These are phyloP conservation scores for Agrochola circellaris DNA, from an alignment of 2,888 invertebrate genomes.

Conservation along the genomic window DNA sequence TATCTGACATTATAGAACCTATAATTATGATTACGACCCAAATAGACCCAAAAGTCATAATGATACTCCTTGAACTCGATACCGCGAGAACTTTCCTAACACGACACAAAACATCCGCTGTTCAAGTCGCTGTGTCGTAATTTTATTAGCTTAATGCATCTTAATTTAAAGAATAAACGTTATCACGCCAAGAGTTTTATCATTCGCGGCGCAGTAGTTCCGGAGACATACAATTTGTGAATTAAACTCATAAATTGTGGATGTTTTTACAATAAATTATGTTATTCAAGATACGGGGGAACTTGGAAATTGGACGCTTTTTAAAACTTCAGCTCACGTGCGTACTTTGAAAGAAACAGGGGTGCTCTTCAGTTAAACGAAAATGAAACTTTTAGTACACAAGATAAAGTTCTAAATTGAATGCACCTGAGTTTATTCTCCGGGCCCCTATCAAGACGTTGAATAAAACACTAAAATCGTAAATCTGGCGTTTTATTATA, in stretches of 20 bases:
- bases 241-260: constrained; percentile 60
- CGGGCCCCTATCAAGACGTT: constrained; percentile 53
- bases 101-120: neutral
- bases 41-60: neutral
- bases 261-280: constrained; percentile 64
- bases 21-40: neutral
- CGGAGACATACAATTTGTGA: constrained; percentile 52
- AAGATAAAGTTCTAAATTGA: constrained; percentile 51
- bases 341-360: constrained; percentile 62
- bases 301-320: constrained; percentile 58
- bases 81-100: neutral
- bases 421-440: constrained; percentile 33
- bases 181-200: constrained; percentile 42
- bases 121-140: neutral
- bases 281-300: constrained; percentile 56
- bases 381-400: constrained; percentile 56
- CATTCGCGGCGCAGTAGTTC: constrained; percentile 43
- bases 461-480: constrained; percentile 63
- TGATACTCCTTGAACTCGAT: neutral
- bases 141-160: constrained; percentile 6
- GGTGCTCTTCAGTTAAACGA: constrained; percentile 53
- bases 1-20: neutral
- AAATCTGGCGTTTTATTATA: constrained; percentile 63
- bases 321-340: constrained; percentile 69
- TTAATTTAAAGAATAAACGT: constrained; percentile 25